Evolutionary conservation across 2,888 invertebrate species (phyloP), one percentile per base, ranked within the genome.

Genomic region (Margaritifera margaritifera): DNA sequence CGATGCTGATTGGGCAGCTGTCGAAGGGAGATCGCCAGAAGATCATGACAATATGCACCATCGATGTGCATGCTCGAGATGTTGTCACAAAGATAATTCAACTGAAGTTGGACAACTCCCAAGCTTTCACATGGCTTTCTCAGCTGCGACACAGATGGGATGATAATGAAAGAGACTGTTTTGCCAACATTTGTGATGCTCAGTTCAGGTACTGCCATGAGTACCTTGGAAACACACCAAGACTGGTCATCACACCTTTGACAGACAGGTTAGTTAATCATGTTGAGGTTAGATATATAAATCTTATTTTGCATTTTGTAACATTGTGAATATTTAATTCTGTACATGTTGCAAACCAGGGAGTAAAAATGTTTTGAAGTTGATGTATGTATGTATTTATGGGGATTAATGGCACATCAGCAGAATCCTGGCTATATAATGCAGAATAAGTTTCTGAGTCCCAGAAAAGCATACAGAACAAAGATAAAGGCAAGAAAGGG

Each of bases 21-120:
- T 94, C 93, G 68, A 94, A 94, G 84, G 95, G 95, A 86, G 96
- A 98, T 89, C 93, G 98, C 54, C 98, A 98, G 89, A 98, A 98
- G 91, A 95, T 98, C 81, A 98, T 98, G 97, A 98, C 98, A 0
- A 97, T 98, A 88, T 98, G 98, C 90, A 98, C 98, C 0, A 97
- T 89, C 75, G 88, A 89, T 89, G 98, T 98, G 15, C 98, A 98
- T 90, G 97, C 97, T 1, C 92, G 98, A 68, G 98, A 98, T 90
- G 97, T 98, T 20, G 97, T 98, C 11, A 93, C 94, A 77, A 97
- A 97, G 91, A 92, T 98, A 89, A 97, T 98, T 80, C 94, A 95
- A 88, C 93, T 94, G 78, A 97, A 97, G 91, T 94, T 97, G 53
- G 88, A 88, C 72, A 88, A 72, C 67, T 80, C 86, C 6, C 86